A percentile compares a stretch with the other conserved stretches of the same genome.
Evolutionary conservation across 2,113 vertebrate species (phyloP).

Genomic region (Capricornis sumatraensis): DNA sequence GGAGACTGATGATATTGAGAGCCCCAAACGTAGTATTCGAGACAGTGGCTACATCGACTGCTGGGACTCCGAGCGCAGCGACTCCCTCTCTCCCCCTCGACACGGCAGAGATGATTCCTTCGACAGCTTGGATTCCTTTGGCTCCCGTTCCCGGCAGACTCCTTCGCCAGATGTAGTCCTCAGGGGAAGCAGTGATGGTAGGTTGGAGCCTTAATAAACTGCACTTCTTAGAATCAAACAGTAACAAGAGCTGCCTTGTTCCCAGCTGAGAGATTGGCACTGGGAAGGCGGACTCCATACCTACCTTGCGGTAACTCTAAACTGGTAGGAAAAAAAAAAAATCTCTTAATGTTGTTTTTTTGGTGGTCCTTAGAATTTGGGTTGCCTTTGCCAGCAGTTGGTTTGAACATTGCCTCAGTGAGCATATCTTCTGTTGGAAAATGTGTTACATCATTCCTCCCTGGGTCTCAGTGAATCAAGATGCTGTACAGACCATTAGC

Average conservation of each 20-base stretch:
- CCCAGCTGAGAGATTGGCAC: neutral
- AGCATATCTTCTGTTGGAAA: neutral
- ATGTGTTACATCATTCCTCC: conserved; percentile 69
- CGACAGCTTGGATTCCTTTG: conserved; percentile 98
- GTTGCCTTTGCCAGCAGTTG: conserved; percentile 47
- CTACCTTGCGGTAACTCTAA: conserved; percentile 12
- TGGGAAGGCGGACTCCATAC: neutral
- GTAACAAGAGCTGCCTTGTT: neutral
- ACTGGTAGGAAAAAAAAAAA: accelerated
- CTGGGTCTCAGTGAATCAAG: conserved; percentile 35
- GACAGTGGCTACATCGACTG: conserved; percentile 98
- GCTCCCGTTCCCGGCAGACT: conserved; percentile 95
- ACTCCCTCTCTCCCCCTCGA: conserved; percentile 94
- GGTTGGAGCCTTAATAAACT: conserved; percentile 28
- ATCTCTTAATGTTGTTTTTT: conserved; percentile 47
- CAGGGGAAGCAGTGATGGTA: conserved; percentile 96
- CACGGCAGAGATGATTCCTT: conserved; percentile 97
- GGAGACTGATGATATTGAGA: conserved; percentile 93
- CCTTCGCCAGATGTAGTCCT: conserved; percentile 96
- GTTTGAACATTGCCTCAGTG: conserved; percentile 54
- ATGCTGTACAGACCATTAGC: conserved; percentile 64
- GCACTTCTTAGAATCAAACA: neutral
- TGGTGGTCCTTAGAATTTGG: conserved; percentile 35
- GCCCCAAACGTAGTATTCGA: conserved; percentile 92
- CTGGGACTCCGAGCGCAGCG: conserved; percentile 97